Conservation (phyloP, 2,888 invertebrate genomes). For the Papilio protenor region DNA sequence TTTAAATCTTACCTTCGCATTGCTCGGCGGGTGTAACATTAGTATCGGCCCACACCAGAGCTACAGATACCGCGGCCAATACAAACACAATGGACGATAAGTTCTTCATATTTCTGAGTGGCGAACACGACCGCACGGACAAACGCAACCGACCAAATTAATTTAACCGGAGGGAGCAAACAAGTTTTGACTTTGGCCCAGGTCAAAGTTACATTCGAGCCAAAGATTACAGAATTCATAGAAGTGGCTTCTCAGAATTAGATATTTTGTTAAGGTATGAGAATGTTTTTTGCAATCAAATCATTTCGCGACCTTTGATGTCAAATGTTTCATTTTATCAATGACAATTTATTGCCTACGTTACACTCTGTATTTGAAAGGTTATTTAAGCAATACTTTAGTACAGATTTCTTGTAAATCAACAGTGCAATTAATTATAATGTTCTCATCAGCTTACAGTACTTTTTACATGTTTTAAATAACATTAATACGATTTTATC, state of each 20-base stretch:
- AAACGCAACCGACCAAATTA: constrained; percentile 18
- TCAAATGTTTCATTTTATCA: not conserved
- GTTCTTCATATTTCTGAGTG: constrained; percentile 48
- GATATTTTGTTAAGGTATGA: not conserved
- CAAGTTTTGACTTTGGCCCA: constrained; percentile 32
- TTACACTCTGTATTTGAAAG: too few relatives aligned
- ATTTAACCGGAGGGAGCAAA: constrained; percentile 28
- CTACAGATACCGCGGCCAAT: constrained; percentile 43
- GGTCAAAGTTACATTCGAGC: constrained; percentile 29
- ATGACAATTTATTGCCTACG: not conserved
- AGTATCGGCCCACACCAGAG: constrained; percentile 45
- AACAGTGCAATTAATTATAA: too few relatives aligned
- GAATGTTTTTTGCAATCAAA: not conserved
- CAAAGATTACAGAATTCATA: constrained; percentile 34
- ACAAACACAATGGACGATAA: constrained; percentile 42
- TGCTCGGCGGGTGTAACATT: constrained; percentile 54
- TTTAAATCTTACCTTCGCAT: constrained; percentile 56
- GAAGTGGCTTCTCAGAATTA: not conserved
- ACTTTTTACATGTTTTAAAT: too few relatives aligned
- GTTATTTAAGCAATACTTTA: too few relatives aligned
- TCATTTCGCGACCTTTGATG: not conserved
- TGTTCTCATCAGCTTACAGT: too few relatives aligned
- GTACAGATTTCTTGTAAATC: too few relatives aligned
- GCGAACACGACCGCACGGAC: constrained; percentile 44
- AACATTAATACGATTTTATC: not conserved